Evolutionary conservation across 2,797 vertebrate species (phyloP).

Genomic region (Artibeus lituratus): DNA sequence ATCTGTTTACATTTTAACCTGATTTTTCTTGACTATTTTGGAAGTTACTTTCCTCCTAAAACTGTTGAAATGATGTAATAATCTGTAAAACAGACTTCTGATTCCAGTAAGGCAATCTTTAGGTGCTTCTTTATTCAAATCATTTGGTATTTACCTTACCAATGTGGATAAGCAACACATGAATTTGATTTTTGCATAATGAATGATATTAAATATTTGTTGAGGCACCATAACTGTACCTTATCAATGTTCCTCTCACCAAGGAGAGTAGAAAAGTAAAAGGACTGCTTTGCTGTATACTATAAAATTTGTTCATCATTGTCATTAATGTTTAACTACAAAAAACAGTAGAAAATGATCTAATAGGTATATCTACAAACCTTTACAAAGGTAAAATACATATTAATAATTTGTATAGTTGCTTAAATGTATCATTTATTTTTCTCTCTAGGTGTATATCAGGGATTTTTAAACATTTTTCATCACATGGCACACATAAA

Average conservation of each 20-base stretch:
- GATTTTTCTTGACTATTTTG: background rate
- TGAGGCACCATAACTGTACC: background rate
- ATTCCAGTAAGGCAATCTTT: background rate
- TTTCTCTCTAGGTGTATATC: background rate
- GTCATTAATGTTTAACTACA: background rate
- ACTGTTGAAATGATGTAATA: background rate
- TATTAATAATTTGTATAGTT: background rate
- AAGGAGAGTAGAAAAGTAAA: background rate
- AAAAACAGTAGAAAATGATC: background rate
- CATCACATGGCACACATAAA: background rate
- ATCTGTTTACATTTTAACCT: background rate
- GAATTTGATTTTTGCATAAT: background rate
- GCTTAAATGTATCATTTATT: background rate
- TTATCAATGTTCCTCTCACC: background rate
- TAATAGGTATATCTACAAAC: background rate
- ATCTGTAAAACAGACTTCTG: background rate
- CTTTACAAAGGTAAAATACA: background rate
- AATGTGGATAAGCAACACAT: background rate
- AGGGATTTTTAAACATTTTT: background rate
- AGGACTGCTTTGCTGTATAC: background rate
- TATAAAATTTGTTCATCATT: background rate
- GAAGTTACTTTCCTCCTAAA: background rate
- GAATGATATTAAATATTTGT: background rate
- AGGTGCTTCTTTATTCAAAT: background rate
- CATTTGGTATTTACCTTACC: background rate